A percentile compares a stretch with the other conserved stretches of the same genome.
Evolutionary conservation across 2,113 vertebrate species (phyloP).

Genomic region (Pongo abelii): DNA sequence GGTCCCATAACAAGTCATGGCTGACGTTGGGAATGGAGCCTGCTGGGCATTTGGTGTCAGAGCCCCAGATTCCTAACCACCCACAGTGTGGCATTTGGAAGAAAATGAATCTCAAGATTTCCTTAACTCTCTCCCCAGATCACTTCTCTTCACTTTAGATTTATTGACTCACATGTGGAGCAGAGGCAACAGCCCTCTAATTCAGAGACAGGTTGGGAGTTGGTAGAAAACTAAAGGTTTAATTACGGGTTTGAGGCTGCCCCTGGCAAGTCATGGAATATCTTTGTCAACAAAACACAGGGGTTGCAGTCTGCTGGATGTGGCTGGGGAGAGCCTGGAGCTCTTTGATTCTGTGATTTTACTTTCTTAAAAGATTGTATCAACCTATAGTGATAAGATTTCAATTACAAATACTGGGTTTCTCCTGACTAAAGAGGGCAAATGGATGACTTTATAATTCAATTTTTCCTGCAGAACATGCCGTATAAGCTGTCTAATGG

Average conservation of each 20-base stretch:
- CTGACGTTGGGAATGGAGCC: background rate
- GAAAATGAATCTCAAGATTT: background rate
- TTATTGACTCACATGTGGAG: background rate
- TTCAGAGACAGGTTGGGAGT: background rate
- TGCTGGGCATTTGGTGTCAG: background rate
- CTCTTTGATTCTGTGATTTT: background rate
- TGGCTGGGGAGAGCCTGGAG: background rate
- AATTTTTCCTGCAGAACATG: background rate
- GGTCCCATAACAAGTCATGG: fast-evolving
- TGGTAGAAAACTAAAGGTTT: background rate
- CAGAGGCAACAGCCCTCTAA: background rate
- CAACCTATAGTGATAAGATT: background rate
- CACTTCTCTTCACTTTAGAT: background rate
- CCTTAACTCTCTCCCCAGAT: background rate
- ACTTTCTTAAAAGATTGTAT: background rate
- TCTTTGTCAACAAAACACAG: background rate
- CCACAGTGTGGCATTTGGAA: background rate
- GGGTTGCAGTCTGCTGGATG: fast-evolving
- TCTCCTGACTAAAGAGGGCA: background rate
- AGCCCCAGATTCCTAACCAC: background rate
- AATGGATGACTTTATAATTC: background rate
- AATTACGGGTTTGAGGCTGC: background rate
- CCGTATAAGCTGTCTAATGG: background rate
- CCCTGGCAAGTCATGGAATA: background rate
- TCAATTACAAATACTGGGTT: background rate